Evolutionary conservation across 2,797 vertebrate species (phyloP).

Genomic region (Rhincodon typus): DNA sequence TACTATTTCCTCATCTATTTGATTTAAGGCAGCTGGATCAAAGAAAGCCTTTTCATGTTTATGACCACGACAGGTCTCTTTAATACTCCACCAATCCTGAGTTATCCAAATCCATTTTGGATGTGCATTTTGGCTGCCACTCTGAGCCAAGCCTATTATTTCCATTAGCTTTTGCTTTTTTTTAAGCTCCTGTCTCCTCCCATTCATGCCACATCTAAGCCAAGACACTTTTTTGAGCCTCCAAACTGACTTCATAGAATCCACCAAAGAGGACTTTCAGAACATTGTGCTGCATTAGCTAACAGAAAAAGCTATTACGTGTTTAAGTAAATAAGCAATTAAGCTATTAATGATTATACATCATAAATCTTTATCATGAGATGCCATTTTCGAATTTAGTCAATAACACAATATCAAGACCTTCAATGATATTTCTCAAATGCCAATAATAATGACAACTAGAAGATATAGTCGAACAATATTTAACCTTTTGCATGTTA

Average conservation of each 20-base stretch:
- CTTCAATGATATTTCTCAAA: too few species aligned
- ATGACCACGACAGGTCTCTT: neutral
- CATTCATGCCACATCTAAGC: neutral
- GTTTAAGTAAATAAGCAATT: too few species aligned
- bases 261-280: neutral
- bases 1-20: neutral
- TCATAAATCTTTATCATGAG: too few species aligned
- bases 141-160: neutral
- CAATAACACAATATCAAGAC: too few species aligned
- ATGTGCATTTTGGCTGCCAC: neutral
- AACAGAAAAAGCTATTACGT: too few species aligned
- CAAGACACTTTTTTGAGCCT: neutral
- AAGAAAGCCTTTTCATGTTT: neutral
- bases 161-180: neutral
- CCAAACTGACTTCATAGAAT: neutral
- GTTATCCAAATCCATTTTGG: neutral
- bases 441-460: too few species aligned
- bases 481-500: too few species aligned
- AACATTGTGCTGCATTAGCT: neutral
- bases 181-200: neutral
- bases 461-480: too few species aligned
- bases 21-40: neutral
- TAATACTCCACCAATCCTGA: neutral
- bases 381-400: too few species aligned
- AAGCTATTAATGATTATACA: too few species aligned